Evolutionary conservation across 2,797 vertebrate species (phyloP), one percentile per base, ranked within the genome.

Genomic region (Danio kyathit): DNA sequence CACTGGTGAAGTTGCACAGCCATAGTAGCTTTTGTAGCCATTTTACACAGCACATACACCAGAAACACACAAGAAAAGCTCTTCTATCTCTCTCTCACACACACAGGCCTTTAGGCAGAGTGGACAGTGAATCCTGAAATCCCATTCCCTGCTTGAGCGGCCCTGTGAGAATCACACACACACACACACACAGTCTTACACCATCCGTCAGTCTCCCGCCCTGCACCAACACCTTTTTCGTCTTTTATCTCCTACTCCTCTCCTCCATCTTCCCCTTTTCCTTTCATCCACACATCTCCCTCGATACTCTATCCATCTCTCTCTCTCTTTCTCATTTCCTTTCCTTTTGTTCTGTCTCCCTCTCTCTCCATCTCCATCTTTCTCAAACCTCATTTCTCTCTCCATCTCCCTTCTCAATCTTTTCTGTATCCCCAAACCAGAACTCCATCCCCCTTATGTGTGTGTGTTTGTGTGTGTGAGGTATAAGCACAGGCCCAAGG

Each of bases 91-190:
- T 9, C 61, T 9, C 41, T 6, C 40, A 66, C n/a, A 44, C 19
- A 63, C 59, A 57, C 21, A 11, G 4, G 10, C 65, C 64, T 81
- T 71, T 49, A 86, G 70, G 74, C 80, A 76, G 46, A 74, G 77
- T 77, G 57, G 79, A 87, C 74, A 69, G 57, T 84, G 81, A 84
- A 83, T 79, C 81, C 82, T 81, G 52, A 78, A 84, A 84, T 85
- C 73, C 64, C 73, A 83, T 85, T 85, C 83, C 46, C 54, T 82
- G 82, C 83, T 78, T 82, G 83, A 83, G 72, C 13, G 14, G 70
- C 71, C 63, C 78, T 81, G 75, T 49, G 72, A 82, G 70, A 72
- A 81, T 61, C 82, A 71, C 77, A 72, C 74, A 63, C 9, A 0
- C 65, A n/a, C 49, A 44, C 56, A 49, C 9, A 0, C 66, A 6